Base-by-base conservation (phyloP, 2,888 invertebrate species). In the Agrotis segetum region DNA sequence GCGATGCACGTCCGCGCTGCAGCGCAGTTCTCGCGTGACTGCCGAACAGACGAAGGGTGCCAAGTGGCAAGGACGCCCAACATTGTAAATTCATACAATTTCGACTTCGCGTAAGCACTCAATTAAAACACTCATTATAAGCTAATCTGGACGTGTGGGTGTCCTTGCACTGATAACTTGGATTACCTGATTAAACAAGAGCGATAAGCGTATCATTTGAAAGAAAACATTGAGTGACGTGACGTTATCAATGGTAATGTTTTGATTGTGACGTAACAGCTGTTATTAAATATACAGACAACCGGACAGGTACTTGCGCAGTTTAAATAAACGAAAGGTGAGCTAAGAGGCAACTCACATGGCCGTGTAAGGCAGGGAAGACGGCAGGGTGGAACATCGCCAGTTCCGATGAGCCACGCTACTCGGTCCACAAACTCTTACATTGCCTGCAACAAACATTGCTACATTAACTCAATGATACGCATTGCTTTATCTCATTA, bases 371-470 rank as follows among this genome's bases (percentile, higher is more conserved):
- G 67, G 74, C 69, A 63, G 69, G 69, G 70, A 70, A 65, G 76
- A 64, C 40, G 47, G 71, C 65, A 73, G 75, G 59, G 67, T 81
- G 85, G 79, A 85, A 81, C 87, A 85, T 86, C 65, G 86, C 88
- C 87, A 83, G 82, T 77, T 71, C 70, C 71, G 68, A 47, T 52
- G 55, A 70, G 61, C 71, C 71, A 73, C 70, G 71, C 74, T 77
- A 64, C 64, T 55, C 69, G 74, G 53, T 66, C 67, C 63, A 63
- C 61, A 70, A 46, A 70, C 77, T 83, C 66, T 84, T 59, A 81
- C 83, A 85, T 87, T 47, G 68, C 74, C 89, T 89, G 85, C 3
- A 89, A 89, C 88, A 88, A 88, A 73, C 66, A 77, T 67, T 49
- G 74, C 62, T 17, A 47, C 50, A 59, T 81, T 65, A 65, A 16